Percentiles rank a stretch among this genome's conserved stretches.
phyloP scores from a whole-genome alignment of 2,888 invertebrate genomes.

The Diarsia brunnea region DNA sequence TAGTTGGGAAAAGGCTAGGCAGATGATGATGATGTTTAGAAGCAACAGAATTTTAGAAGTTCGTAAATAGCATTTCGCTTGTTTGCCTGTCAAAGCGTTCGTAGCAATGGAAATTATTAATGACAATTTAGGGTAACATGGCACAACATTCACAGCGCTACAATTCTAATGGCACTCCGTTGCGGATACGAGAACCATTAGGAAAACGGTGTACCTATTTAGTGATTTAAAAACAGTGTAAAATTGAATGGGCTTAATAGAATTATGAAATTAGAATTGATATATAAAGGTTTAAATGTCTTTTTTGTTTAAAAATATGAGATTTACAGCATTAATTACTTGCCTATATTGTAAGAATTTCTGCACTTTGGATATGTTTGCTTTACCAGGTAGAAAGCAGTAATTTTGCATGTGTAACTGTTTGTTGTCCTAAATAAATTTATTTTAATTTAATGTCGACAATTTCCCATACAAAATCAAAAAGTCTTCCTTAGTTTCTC shows the following conservation, averaged over 20 bases:
- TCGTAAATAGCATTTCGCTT: slow-evolving; percentile 3
- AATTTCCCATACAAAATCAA: background rate
- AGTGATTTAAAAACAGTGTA: background rate
- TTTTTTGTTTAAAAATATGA: too few species aligned
- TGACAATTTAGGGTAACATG: slow-evolving; percentile 9
- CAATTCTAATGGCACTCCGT: slow-evolving; percentile 17
- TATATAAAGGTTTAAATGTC: background rate
- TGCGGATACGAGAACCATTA: background rate
- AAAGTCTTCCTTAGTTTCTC: background rate
- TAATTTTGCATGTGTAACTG: too few species aligned
- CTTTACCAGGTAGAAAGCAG: too few species aligned
- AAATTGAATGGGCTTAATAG: background rate
- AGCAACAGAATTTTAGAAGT: slow-evolving; percentile 19
- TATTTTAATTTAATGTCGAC: too few species aligned
- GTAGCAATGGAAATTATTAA: slow-evolving; percentile 31
- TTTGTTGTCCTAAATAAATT: too few species aligned
- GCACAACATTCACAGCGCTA: slow-evolving; percentile 23
- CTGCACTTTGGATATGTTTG: too few species aligned
- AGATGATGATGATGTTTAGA: too few species aligned
- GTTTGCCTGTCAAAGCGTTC: slow-evolving; percentile 32
- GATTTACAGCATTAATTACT: too few species aligned
- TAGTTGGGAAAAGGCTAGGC: too few species aligned
- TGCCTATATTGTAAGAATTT: too few species aligned
- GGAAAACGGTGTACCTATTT: background rate
- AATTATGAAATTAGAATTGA: background rate